These are phyloP conservation scores for Rhadinocentrus ornatus DNA, from an alignment of 2,797 vertebrate species.

Conservation along the genomic window DNA sequence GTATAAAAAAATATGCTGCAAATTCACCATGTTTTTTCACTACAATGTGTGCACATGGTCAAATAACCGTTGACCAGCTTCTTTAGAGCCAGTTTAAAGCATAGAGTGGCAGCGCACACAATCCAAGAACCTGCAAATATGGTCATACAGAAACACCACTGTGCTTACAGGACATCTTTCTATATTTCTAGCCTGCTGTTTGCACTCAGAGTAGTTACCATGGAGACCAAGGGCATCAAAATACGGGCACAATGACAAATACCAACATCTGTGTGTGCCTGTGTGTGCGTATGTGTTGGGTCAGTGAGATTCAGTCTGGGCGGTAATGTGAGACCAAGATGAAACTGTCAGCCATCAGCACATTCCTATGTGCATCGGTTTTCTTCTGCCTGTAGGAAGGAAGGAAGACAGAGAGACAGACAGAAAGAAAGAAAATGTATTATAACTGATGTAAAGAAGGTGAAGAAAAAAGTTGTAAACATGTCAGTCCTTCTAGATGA, in stretches of 20 bases:
- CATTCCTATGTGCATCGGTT: constrained; percentile 80
- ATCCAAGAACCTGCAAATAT: constrained; percentile 26
- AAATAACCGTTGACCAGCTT: background rate
- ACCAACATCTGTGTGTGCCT: constrained; percentile 43
- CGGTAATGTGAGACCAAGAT: constrained; percentile 78
- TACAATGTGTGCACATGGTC: background rate
- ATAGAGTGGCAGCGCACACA: background rate
- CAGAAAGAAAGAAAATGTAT: constrained; percentile 19
- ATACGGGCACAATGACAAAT: constrained; percentile 75
- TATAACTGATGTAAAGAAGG: background rate
- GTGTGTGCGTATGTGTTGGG: constrained; percentile 54
- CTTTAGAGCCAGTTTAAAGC: background rate
- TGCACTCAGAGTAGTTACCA: constrained; percentile 63
- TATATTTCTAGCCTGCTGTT: constrained; percentile 63
- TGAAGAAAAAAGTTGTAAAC: constrained; percentile 53
- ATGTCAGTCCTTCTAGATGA: constrained; percentile 42
- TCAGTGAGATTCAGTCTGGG: constrained; percentile 79
- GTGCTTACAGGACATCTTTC: constrained; percentile 68
- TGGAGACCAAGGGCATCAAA: constrained; percentile 77
- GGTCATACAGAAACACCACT: constrained; percentile 38
- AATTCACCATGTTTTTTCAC: background rate
- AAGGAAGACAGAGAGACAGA: constrained; percentile 11
- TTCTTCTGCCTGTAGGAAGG: constrained; percentile 50
- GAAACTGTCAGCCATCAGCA: constrained; percentile 81
- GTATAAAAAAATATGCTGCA: too few species aligned